Evolutionary conservation across 2,797 vertebrate species (phyloP), one percentile per base, ranked within the genome.

Genomic region (Dicrostonyx torquatus): DNA sequence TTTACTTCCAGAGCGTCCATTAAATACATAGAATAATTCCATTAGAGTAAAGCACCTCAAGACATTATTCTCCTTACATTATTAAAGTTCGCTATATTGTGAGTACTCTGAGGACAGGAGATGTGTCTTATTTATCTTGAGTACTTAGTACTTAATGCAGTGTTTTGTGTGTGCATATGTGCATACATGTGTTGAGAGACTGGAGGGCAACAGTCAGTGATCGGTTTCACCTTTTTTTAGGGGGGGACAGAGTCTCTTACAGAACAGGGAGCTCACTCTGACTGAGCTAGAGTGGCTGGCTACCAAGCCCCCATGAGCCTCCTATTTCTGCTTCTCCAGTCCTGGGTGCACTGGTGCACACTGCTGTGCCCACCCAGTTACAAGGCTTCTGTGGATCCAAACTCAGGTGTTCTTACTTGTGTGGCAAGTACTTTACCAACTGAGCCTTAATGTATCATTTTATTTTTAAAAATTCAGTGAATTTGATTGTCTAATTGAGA

Each of bases 31-130:
- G 55, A 48, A 76, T 62, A 88, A 48, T 62, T 62, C 20, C 72
- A 70, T n/a, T 45, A 87, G 58, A 89, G 76, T 72, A 88, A 92
- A 93, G 43, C 68, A 87, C 58, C 31, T 87, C 88, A 89, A 40
- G 93, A n/a, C 79, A 40, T 78, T 34, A 43, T 60, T 86, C 45
- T 45, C 26, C 17, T 84, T 83, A 26, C 22, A 40, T 55, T 79
- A 48, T 76, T 90, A 18, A 66, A 48, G 31, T 84, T 91, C 50
- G 45, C 90, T 82, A 11, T 85, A 45, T n/a, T 95, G 13, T 94
- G 14, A 79, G 20, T 94, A 93, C 85, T 96, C 77, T 73, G 43
- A 90, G 66, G 85, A 89, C 3, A 72, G 48, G 11, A 48, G 20
- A 18, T 92, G 5, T 93, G 37, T 94, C 10, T 85, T 87, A 70